These are phyloP conservation scores for Loriculus beryllinus DNA, from an alignment of 2,797 vertebrate genomes.

Conservation along the genomic window DNA sequence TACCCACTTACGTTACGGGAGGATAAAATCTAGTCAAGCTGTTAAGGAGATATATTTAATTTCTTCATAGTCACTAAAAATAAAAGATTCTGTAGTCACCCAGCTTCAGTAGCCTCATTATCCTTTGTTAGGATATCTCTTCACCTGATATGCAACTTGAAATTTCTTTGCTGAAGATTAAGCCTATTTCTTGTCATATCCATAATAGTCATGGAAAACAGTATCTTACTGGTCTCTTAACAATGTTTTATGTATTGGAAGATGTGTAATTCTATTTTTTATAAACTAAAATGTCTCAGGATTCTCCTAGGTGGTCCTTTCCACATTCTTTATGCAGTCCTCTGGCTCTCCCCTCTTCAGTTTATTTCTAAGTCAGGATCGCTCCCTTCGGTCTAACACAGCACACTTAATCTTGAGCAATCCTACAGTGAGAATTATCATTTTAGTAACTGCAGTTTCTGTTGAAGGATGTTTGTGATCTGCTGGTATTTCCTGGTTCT, in stretches of 20 bases:
- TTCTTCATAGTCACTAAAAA: background rate
- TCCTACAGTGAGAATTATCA: background rate
- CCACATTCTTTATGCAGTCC: background rate
- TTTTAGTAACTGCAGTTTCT: background rate
- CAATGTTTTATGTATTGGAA: background rate
- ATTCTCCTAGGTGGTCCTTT: background rate
- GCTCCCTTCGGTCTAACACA: background rate
- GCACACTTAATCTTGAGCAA: background rate
- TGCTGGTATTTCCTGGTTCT: background rate
- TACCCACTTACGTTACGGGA: background rate
- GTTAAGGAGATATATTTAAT: background rate
- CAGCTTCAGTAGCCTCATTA: background rate
- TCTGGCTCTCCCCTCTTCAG: background rate
- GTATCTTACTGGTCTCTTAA: background rate
- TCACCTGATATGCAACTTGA: background rate
- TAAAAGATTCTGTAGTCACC: accelerated
- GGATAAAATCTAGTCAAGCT: background rate
- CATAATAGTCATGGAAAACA: background rate
- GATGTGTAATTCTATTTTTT: background rate
- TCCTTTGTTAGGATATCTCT: background rate
- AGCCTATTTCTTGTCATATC: background rate
- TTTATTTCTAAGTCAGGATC: background rate
- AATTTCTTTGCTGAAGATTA: background rate
- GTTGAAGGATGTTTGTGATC: background rate
- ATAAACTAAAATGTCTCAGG: background rate